Evolutionary conservation across 1,140 invertebrate species (phyloP), one percentile per base, ranked within the genome.

Genomic region (Harpegnathos saltator): DNA sequence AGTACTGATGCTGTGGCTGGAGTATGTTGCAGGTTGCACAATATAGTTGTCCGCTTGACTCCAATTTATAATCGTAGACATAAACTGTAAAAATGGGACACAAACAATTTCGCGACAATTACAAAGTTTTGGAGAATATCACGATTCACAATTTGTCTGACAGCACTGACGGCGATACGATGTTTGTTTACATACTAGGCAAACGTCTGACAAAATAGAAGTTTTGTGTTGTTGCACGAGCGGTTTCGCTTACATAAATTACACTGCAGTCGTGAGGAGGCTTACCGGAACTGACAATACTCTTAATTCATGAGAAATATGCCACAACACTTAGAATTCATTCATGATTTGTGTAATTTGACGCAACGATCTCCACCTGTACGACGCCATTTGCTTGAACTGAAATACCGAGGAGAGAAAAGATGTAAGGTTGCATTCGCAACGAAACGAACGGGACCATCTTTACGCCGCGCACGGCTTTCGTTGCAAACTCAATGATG

Each of bases 101-200:
- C n/a, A 15, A 38, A 38, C 14, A 50, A 44, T 50, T 17, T 48
- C 1, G 24, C 11, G n/a, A 83, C 11, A 65, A 7, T n/a, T 24
- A 38, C 3, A 11, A n/a, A 44, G 44, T 17, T 72, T 59, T 4
- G 9, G 1, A 33, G 33, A 61, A 56, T 3, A 22, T 75, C 58
- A 68, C 26, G 56, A 38, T 4, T 38, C 19, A 19, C 1, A 68
- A 85, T 11, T 84, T 71, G 48, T 38, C 24, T 90, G 85, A 84
- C 75, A 85, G 83, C 24, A 90, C 82, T 90, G 38, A 44, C 84
- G 9, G 38, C 77, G 63, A 50, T 68, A 72, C 80, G 66, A 77
- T 93, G 93, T 94, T 94, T 94, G 93, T 94, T 94, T 94, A 94
- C 94, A 94, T 93, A 91, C 91, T 87, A 90, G 74, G 33, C 84